Evolutionary conservation across 2,797 vertebrate genomes (phyloP).

Genomic region (Parauchenoglanis ngamensis): DNA sequence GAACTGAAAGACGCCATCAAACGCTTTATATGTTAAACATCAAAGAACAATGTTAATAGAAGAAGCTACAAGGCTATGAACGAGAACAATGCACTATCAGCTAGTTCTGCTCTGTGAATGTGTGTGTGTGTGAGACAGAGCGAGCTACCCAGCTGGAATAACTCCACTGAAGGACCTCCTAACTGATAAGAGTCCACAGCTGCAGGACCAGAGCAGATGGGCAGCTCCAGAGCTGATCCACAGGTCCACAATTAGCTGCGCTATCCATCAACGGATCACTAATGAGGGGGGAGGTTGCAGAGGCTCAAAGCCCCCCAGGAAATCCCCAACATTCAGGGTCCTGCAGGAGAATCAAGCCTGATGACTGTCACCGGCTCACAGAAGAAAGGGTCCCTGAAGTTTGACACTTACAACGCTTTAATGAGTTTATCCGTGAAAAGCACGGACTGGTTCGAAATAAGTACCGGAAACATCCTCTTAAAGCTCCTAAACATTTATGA

Average conservation of each 20-base stretch:
- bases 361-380: constrained; percentile 43
- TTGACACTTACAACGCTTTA: constrained; percentile 31
- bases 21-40: constrained; percentile 9
- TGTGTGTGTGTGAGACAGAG: not conserved
- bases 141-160: constrained; percentile 51
- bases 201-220: constrained; percentile 54
- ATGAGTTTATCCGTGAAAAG: constrained; percentile 35
- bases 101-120: constrained; percentile 28
- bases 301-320: constrained; percentile 49
- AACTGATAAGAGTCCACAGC: constrained; percentile 56
- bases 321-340: constrained; percentile 46
- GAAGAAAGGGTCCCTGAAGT: constrained; percentile 27
- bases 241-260: constrained; percentile 54
- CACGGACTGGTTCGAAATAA: constrained; percentile 4
- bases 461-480: constrained; percentile 12
- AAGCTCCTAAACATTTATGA: not conserved
- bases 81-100: constrained; percentile 24
- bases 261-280: constrained; percentile 58
- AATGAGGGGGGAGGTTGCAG: constrained; percentile 49
- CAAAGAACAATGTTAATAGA: constrained; percentile 10
- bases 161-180: constrained; percentile 52
- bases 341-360: constrained; percentile 44
- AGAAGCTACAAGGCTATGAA: not conserved
- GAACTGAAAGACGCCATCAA: not conserved
- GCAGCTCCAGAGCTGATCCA: constrained; percentile 40